These are phyloP conservation scores for Chroicocephalus ridibundus DNA, from an alignment of 2,113 vertebrate species.

Conservation along the genomic window DNA sequence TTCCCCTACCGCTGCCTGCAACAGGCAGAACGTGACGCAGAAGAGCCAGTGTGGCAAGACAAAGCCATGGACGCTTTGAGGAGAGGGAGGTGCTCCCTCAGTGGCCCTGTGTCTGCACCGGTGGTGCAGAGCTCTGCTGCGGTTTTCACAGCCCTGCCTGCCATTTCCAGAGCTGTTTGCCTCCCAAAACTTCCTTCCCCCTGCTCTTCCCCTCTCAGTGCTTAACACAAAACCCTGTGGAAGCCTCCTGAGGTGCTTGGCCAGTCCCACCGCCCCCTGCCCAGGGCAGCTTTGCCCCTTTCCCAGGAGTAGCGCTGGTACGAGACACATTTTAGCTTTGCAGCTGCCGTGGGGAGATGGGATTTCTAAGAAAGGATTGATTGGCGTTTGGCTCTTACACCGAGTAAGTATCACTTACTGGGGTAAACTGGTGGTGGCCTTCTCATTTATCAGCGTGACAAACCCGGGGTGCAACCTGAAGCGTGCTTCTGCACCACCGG, in stretches of 20 bases:
- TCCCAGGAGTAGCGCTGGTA: accelerated
- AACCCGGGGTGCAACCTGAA: not conserved
- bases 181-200: not conserved
- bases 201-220: not conserved
- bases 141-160: not conserved
- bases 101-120: accelerated
- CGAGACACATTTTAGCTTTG: not conserved
- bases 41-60: too few species aligned
- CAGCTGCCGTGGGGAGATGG: not conserved
- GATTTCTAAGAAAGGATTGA: not conserved
- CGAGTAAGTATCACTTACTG: not conserved
- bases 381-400: not conserved
- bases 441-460: not conserved
- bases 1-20: not conserved
- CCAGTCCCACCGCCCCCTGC: accelerated
- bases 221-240: not conserved
- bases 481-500: not conserved
- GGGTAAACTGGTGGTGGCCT: not conserved
- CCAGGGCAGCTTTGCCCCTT: not conserved
- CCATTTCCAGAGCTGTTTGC: not conserved
- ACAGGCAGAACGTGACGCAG: accelerated
- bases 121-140: accelerated
- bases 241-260: not conserved
- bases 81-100: accelerated
- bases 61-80: accelerated